A percentile compares a stretch with the other conserved stretches of the same genome.
Evolutionary conservation across 2,113 vertebrate genomes (phyloP).

Genomic region (Menura novaehollandiae): DNA sequence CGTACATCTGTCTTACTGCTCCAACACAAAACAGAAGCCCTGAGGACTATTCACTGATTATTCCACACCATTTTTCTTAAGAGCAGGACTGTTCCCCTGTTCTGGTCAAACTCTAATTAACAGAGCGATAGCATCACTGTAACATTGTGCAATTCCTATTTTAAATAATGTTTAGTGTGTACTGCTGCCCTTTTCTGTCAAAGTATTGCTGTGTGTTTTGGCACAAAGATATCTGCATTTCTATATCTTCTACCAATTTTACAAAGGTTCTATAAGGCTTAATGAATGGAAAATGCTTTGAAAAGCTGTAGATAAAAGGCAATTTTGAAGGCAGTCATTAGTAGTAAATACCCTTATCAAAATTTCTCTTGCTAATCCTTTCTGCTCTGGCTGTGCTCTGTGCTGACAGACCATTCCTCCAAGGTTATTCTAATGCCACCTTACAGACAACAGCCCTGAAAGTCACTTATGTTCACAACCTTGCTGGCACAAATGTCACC

Average conservation of each 20-base stretch:
- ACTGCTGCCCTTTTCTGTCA: conserved; percentile 16
- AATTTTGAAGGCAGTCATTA: conserved; percentile 52
- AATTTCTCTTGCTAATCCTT: conserved; percentile 46
- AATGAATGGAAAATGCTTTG: conserved; percentile 35
- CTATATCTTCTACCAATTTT: conserved; percentile 4
- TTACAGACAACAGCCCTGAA: background rate
- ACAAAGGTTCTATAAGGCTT: conserved; percentile 28
- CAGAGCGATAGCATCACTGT: background rate
- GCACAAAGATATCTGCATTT: conserved; percentile 33
- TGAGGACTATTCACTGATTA: background rate
- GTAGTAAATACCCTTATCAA: conserved; percentile 52
- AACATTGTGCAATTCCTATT: background rate
- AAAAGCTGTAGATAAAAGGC: conserved; percentile 48
- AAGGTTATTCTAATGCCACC: conserved; percentile 31
- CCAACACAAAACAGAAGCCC: background rate
- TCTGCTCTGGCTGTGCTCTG: background rate
- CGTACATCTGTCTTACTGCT: background rate
- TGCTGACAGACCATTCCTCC: conserved; percentile 24
- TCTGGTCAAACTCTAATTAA: conserved; percentile 27
- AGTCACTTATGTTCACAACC: background rate
- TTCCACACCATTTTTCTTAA: background rate
- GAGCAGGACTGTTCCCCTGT: background rate
- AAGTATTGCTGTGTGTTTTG: background rate
- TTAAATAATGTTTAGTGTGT: background rate
- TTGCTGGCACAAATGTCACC: background rate